phyloP scores from a whole-genome alignment of 2,113 vertebrate genomes.

The Nibea albiflora region DNA sequence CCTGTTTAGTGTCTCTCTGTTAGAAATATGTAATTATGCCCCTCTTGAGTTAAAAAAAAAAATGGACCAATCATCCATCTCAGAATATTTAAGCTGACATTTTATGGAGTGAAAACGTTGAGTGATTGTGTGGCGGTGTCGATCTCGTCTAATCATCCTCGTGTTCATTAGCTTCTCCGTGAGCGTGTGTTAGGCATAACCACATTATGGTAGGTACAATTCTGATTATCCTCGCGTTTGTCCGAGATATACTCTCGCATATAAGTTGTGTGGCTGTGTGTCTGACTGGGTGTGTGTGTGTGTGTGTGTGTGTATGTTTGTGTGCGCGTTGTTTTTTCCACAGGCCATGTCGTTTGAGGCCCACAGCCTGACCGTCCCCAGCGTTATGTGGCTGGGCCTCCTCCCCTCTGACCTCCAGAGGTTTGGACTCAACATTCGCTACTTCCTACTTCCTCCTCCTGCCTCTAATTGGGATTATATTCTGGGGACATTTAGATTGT shows the following conservation, averaged over 20 bases:
- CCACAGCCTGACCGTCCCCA: conserved; percentile 93
- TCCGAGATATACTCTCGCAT: conserved; percentile 27
- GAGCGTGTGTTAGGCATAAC: conserved; percentile 40
- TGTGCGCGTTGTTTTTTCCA: conserved; percentile 54
- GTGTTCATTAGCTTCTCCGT: conserved; percentile 43
- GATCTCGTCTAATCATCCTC: conserved; percentile 42
- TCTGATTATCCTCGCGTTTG: conserved; percentile 49
- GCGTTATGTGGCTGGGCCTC: conserved; percentile 95
- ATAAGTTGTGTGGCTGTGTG: conserved; percentile 22
- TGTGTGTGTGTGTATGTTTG: conserved; percentile 35
- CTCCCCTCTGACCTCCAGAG: conserved; percentile 96
- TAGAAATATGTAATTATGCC: conserved; percentile 69
- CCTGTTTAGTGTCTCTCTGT: conserved; percentile 65
- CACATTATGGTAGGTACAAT: conserved; percentile 1
- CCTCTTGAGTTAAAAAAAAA: conserved; percentile 60
- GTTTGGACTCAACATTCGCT: conserved; percentile 84
- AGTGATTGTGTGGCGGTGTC: conserved; percentile 32
- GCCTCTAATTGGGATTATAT: conserved; percentile 81
- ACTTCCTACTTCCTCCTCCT: conserved; percentile 76
- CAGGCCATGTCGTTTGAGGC: conserved; percentile 99
- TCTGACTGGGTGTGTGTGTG: conserved; percentile 41
- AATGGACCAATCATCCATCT: conserved; percentile 40
- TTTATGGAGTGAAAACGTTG: conserved; percentile 48
- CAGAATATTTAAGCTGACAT: conserved; percentile 53
- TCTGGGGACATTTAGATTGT: conserved; percentile 77